Base-by-base conservation (phyloP, 2,888 invertebrate genomes). In the Hanleya hanleyi region DNA sequence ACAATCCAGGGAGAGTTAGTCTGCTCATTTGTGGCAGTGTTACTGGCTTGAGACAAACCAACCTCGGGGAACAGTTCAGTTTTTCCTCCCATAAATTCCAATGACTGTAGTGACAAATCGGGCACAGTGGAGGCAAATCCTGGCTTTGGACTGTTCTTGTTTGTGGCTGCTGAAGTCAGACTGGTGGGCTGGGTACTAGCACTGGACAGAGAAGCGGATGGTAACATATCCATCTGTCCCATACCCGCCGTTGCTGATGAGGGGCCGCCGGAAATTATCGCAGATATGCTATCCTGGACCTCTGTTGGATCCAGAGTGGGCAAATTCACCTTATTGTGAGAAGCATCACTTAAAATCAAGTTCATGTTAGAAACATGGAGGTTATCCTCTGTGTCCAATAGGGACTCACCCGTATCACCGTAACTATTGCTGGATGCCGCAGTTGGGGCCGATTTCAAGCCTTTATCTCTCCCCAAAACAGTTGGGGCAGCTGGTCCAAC, bases 1-100 rank as follows among this genome's bases (percentile, higher is more conserved):
- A 87, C 87, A 75, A 87, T 86, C 85, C 86, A 87, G 1, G 87
- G 87, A 3, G 78, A 47, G 7, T 47, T 47, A 22, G 47, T 22
- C n/a, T n/a, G n/a, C 7, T 47, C 47, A 47, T 22, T 47, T 1
- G 47, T 7, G 22, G 47, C 47, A 2, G 47, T 4, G 47, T 47
- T 47, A n/a, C n/a, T n/a, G 2, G 18, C 47, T 47, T 33, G 69
- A 36, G 26, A 71, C 70, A 33, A 70, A 36, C n/a, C 57, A 33
- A 35, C 74, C 72, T 70, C 68, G n/a, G 69, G 47, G 7, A 47
- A 47, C 7, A 47, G 47, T 18, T 47, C 47, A n/a, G 47, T 47
- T 7, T 47, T 47, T 22, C 18, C 22, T 47, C 7, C 47, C 47
- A 47, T 4, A 7, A 47, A 47, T 18, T 47, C 47, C 47, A 47